Evolutionary conservation across 2,888 invertebrate genomes (phyloP).

Genomic region (Digitonthophagus gazella): DNA sequence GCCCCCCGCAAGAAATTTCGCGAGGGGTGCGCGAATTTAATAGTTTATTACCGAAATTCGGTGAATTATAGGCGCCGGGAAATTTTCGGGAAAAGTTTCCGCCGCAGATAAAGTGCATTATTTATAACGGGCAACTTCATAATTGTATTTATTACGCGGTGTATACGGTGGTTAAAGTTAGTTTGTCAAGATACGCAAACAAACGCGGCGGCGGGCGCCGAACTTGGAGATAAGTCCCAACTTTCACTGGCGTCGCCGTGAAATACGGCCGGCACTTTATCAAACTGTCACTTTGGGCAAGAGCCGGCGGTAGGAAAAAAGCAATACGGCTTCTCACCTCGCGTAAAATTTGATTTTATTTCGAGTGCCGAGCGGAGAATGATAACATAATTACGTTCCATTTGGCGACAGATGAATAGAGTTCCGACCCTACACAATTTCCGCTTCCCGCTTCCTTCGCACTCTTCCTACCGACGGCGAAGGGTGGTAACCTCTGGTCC

Average conservation of each 20-base stretch:
- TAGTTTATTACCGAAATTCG: constrained; percentile 17
- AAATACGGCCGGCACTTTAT: constrained; percentile 44
- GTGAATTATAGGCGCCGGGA: constrained; percentile 16
- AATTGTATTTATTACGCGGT: constrained; percentile 31
- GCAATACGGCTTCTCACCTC: constrained; percentile 37
- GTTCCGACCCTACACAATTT: constrained; percentile 20
- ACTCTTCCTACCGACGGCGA: constrained; percentile 2
- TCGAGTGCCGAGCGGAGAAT: constrained; percentile 27
- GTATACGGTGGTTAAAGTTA: constrained; percentile 13
- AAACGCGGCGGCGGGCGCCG: constrained; percentile 2
- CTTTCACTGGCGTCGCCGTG: constrained; percentile 44
- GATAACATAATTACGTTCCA: constrained; percentile 36
- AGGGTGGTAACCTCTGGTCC: background rate
- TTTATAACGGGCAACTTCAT: constrained; percentile 25
- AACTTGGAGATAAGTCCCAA: constrained; percentile 29
- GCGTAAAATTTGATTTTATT: constrained; percentile 35
- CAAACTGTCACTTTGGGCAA: constrained; percentile 43
- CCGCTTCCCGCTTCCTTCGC: constrained; percentile 10
- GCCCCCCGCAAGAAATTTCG: background rate
- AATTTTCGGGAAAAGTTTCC: too few relatives aligned
- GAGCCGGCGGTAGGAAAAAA: constrained; percentile 40
- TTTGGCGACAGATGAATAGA: constrained; percentile 33
- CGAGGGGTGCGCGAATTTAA: constrained; percentile 14
- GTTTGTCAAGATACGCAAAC: constrained; percentile 34
- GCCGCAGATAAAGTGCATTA: constrained; percentile 26